These are phyloP conservation scores for Oxystoma pomonae DNA, from an alignment of 2,888 invertebrate genomes.

Conservation along the genomic window DNA sequence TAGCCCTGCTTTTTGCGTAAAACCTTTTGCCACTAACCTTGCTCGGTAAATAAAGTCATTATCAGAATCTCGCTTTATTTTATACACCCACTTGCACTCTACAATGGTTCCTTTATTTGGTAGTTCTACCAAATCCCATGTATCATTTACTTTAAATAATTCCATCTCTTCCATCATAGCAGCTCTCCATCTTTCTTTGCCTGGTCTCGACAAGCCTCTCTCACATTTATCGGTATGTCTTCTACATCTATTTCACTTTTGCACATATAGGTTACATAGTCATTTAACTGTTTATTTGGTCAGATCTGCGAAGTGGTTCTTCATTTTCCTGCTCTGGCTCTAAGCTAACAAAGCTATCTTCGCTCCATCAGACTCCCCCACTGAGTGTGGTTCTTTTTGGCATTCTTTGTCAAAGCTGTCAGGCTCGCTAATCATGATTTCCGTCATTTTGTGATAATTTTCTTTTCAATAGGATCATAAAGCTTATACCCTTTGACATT, in stretches of 20 bases:
- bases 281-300: constrained; percentile 16
- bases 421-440: background rate
- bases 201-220: constrained; percentile 28
- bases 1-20: constrained; percentile 26
- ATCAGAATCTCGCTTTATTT: constrained; percentile 29
- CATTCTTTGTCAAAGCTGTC: background rate
- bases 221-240: constrained; percentile 14
- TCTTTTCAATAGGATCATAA: constrained; percentile 13
- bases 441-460: constrained; percentile 1
- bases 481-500: constrained; percentile 17
- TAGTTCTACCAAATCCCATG: constrained; percentile 32
- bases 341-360: background rate
- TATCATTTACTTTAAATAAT: constrained; percentile 32
- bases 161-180: constrained; percentile 34
- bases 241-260: background rate
- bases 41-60: constrained; percentile 25
- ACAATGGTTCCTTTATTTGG: constrained; percentile 28
- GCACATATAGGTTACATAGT: constrained; percentile 21
- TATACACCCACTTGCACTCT: constrained; percentile 35
- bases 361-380: background rate
- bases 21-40: constrained; percentile 30
- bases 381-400: background rate
- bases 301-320: constrained; percentile 15
- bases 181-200: constrained; percentile 24
- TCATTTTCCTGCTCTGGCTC: constrained; percentile 15